Conservation (phyloP, 2,888 invertebrate genomes). For the Drosophila anomelani region DNA sequence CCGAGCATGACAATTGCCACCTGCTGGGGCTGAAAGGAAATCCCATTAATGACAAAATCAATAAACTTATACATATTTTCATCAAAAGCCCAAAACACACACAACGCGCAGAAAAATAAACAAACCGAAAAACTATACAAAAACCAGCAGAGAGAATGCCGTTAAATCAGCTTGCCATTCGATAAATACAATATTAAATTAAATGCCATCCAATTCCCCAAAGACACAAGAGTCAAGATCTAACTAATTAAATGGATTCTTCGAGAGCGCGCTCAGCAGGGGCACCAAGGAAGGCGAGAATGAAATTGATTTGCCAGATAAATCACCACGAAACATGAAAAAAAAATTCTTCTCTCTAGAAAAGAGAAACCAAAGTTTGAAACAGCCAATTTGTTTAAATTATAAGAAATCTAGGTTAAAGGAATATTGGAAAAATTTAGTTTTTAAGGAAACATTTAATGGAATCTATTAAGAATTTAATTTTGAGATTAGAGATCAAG, state of each 20-base stretch:
- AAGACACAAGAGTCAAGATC: slow-evolving; percentile 43
- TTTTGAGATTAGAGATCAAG: background rate
- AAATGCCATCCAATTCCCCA: slow-evolving; percentile 53
- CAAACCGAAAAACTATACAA: slow-evolving; percentile 29
- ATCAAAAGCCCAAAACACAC: slow-evolving; percentile 40
- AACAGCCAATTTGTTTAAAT: background rate
- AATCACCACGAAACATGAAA: slow-evolving; percentile 1
- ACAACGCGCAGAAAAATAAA: background rate
- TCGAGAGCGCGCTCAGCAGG: slow-evolving; percentile 67
- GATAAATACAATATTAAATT: slow-evolving; percentile 64
- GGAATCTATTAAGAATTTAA: no score
- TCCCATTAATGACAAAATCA: slow-evolving; percentile 76
- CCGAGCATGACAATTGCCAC: slow-evolving; percentile 71
- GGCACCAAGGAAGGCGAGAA: slow-evolving; percentile 33
- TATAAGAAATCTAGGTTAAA: background rate
- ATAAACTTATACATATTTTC: slow-evolving; percentile 64
- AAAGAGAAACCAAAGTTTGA: background rate
- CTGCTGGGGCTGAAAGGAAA: slow-evolving; percentile 66
- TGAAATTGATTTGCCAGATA: slow-evolving; percentile 51
- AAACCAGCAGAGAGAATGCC: slow-evolving; percentile 54
- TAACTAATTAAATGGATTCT: slow-evolving; percentile 66
- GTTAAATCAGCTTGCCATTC: slow-evolving; percentile 55
- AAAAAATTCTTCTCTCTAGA: background rate
- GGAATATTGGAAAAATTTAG: background rate
- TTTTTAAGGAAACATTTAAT: no score